A percentile compares a stretch with the other conserved stretches of the same genome.
Conservation (phyloP, 2,113 vertebrate species). For the Athene noctua region DNA sequence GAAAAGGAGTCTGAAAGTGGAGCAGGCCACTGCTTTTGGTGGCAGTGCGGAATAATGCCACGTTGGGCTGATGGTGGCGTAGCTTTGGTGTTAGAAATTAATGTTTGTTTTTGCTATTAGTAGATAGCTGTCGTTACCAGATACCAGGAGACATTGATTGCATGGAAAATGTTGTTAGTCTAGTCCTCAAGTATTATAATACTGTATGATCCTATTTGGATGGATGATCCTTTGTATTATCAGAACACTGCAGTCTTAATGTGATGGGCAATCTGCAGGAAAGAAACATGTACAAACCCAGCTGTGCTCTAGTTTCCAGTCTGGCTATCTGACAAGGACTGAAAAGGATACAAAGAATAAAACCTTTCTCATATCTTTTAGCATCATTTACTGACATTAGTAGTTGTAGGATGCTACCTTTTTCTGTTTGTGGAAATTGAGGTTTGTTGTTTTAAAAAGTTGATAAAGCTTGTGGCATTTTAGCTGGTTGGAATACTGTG, state of each 20-base stretch:
- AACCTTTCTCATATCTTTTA: neutral
- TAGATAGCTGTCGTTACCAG: neutral
- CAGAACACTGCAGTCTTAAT: neutral
- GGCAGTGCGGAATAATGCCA: neutral
- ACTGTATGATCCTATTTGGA: neutral
- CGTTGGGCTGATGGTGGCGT: neutral
- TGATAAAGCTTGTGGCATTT: neutral
- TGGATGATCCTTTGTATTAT: neutral
- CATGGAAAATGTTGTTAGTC: neutral
- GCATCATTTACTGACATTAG: neutral
- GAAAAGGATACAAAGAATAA: neutral
- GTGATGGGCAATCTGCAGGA: neutral
- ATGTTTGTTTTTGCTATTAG: neutral
- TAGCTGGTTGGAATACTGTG: neutral
- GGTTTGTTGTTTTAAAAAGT: neutral
- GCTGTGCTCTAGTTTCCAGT: neutral
- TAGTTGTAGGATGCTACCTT: neutral
- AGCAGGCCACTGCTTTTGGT: neutral
- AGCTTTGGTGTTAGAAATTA: neutral
- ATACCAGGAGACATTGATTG: neutral
- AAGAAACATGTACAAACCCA: neutral
- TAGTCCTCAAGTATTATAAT: neutral
- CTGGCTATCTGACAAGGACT: neutral
- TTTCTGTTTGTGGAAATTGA: neutral
- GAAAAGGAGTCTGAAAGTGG: neutral